Evolutionary conservation across 2,113 vertebrate genomes (phyloP).

Genomic region (Indri indri): DNA sequence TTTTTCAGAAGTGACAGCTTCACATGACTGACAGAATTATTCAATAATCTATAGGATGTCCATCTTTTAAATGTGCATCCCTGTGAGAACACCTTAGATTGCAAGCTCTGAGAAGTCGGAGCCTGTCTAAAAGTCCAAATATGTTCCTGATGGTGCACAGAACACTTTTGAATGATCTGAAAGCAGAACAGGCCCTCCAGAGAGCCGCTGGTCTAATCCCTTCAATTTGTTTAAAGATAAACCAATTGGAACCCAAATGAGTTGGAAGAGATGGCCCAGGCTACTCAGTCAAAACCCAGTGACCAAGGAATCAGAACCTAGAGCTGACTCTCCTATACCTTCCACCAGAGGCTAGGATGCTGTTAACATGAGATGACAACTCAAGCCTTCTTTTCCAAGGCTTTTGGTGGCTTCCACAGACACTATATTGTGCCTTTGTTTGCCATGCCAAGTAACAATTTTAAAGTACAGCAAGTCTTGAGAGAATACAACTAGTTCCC

Average conservation of each 20-base stretch:
- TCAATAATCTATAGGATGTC: background rate
- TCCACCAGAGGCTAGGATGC: background rate
- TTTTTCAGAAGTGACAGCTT: background rate
- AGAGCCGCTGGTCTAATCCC: background rate
- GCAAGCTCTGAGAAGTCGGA: background rate
- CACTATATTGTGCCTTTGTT: background rate
- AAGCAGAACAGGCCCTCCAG: background rate
- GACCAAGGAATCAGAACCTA: background rate
- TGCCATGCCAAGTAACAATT: background rate
- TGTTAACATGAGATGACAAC: background rate
- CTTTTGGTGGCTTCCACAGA: background rate
- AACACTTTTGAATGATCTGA: background rate
- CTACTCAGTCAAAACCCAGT: background rate
- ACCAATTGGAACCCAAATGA: background rate
- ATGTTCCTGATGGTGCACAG: background rate
- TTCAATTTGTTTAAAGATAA: background rate
- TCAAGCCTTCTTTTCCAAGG: background rate
- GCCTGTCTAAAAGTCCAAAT: background rate
- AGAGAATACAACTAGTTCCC: background rate
- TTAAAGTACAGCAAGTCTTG: background rate
- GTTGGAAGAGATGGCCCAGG: background rate
- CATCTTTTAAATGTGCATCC: background rate
- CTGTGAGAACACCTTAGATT: background rate
- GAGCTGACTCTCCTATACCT: fast-evolving
- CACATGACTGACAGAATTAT: background rate